Evolutionary conservation across 2,888 invertebrate genomes (phyloP).

Genomic region (Idaea aversata): DNA sequence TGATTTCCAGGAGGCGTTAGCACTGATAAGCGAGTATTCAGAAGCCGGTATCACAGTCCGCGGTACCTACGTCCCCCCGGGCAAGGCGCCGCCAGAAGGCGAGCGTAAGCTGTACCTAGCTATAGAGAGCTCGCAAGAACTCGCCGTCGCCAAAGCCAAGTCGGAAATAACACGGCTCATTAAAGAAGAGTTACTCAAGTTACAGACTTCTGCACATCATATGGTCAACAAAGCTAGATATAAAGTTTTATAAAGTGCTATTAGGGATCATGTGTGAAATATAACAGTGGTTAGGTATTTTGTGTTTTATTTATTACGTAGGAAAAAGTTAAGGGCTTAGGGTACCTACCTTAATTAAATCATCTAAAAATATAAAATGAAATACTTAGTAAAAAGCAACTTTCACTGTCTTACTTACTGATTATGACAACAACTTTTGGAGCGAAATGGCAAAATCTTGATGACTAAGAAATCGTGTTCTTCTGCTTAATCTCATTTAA

Average conservation of each 20-base stretch:
- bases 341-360: background rate
- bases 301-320: constrained; percentile 27
- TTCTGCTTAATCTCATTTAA: too few species aligned
- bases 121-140: constrained; percentile 98
- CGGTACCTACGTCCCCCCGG: constrained; percentile 96
- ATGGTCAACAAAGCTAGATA: constrained; percentile 95
- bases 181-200: constrained; percentile 97
- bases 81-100: constrained; percentile 93
- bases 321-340: background rate
- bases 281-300: constrained; percentile 36
- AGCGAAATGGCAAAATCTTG: too few species aligned
- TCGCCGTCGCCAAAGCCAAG: constrained; percentile 97
- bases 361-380: too few species aligned
- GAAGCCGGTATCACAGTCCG: constrained; percentile 99
- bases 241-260: constrained; percentile 88
- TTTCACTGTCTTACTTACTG: too few species aligned
- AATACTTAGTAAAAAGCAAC: too few species aligned
- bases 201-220: constrained; percentile 92
- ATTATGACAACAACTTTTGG: too few species aligned
- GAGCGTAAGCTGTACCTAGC: constrained; percentile 98
- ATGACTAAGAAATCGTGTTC: too few species aligned
- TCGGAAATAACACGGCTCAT: constrained; percentile 98
- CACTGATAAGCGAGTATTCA: constrained; percentile 98
- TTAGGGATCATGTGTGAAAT: constrained; percentile 32
- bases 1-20: constrained; percentile 91